Base-by-base conservation (phyloP, 2,113 vertebrate genomes). In the Naja naja region DNA sequence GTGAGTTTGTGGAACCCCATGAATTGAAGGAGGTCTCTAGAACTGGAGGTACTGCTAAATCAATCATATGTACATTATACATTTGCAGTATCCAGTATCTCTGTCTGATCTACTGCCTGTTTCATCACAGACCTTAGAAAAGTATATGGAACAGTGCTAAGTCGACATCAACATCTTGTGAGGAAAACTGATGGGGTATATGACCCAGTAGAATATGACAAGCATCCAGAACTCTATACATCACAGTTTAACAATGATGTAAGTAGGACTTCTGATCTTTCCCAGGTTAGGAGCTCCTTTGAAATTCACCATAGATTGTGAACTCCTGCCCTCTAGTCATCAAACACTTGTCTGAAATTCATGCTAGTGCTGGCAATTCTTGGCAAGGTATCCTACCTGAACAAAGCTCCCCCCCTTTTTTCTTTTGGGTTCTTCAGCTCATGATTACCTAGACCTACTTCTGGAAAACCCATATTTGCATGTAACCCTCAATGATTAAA, bases 81-180 rank as follows among this genome's bases (percentile, higher is more conserved):
- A 0, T 81, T 88, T 94, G 85, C 86, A 5, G 39, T 23, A 5
- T 93, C 9, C 69, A 39, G 3, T 93, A 16, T 93, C 94, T 47
- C 85, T 87, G 85, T 54, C 52, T 88, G 69, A 88, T 89, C 52
- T 91, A 23, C 4, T 94, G 5, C 90, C 34, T 91, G 89, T 94
- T 34, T 90, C 91, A 90, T 91, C n/a, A 69, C 93, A 99, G 99
- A 99, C 93, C 97, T 98, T 95, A 98, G 97, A 85, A 99, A 98
- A 97, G 98, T 99, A 30, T 99, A 99, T 89, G 98, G 98, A 92
- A 99, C 99, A 0, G 99, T 99, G 43, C 96, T 99, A 97, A 99
- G 99, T 97, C 98, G 99, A 90, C 99, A 98, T 94, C 99, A 99
- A 94, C 99, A 99, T 96, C 98, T 99, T 93, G 96, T 99, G 94